These are phyloP conservation scores for Eumaeus atala DNA, from an alignment of 1,140 invertebrate species.

Conservation along the genomic window DNA sequence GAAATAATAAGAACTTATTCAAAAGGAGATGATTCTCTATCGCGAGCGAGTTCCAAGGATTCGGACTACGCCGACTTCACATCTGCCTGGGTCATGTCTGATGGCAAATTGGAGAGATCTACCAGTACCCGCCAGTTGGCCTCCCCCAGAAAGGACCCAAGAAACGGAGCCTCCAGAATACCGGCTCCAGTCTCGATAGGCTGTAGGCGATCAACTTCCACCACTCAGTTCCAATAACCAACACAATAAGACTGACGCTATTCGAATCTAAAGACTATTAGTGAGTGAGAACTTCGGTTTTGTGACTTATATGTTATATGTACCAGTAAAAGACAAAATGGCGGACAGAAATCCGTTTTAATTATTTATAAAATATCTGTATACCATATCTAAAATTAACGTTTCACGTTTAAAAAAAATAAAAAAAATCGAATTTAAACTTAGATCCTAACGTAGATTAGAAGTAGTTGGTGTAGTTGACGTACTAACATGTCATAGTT, in stretches of 20 bases:
- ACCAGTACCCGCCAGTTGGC: conserved; percentile 67
- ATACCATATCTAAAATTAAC: too few species aligned
- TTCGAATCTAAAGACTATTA: conserved; percentile 27
- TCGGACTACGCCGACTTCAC: conserved; percentile 80
- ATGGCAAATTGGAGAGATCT: conserved; percentile 77
- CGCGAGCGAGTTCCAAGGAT: conserved; percentile 73
- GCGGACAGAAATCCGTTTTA: too few species aligned
- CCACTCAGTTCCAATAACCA: conserved; percentile 62
- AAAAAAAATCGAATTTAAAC: conserved; percentile 3
- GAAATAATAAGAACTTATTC: conserved; percentile 80
- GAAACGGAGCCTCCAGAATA: conserved; percentile 32
- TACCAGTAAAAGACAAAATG: too few species aligned
- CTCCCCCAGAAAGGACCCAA: conserved; percentile 75
- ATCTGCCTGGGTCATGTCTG: conserved; percentile 83
- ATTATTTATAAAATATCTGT: too few species aligned
- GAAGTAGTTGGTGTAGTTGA: not conserved
- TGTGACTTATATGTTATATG: too few species aligned
- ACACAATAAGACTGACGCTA: conserved; percentile 25
- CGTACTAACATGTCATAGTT: not conserved
- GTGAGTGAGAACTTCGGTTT: not conserved
- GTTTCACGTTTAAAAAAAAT: too few species aligned
- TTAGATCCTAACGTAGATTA: not conserved
- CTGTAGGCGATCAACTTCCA: conserved; percentile 65
- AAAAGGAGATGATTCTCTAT: conserved; percentile 62
- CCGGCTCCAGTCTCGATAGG: conserved; percentile 73